Conservation (phyloP, 2,888 invertebrate species). For the Plemyria rubiginata region DNA sequence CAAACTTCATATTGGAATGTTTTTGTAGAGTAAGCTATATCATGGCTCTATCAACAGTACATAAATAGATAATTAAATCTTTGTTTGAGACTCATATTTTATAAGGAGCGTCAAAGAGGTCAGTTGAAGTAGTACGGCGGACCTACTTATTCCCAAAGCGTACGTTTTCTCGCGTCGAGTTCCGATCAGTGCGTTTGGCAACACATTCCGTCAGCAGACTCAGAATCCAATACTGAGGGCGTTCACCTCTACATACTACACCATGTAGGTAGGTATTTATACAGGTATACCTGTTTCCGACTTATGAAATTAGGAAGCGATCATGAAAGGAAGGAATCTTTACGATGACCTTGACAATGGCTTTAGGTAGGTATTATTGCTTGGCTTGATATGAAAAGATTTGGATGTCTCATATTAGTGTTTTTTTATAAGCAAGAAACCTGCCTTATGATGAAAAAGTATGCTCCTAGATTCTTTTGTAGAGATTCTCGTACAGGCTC, state of each 20-base stretch:
- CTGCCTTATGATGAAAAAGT: background rate
- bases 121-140: constrained; percentile 30
- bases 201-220: constrained; percentile 74
- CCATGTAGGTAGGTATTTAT: constrained; percentile 39
- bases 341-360: constrained; percentile 9
- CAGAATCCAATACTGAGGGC: constrained; percentile 66
- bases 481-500: background rate
- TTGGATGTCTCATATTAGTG: constrained; percentile 1
- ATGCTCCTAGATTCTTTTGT: background rate
- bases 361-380: constrained; percentile 20
- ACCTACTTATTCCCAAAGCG: constrained; percentile 63
- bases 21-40: too few species aligned
- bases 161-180: constrained; percentile 64
- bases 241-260: constrained; percentile 66
- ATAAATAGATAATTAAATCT: too few species aligned
- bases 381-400: background rate
- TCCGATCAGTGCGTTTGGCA: constrained; percentile 80
- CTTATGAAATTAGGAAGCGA: constrained; percentile 40
- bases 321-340: constrained; percentile 14
- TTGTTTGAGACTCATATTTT: background rate
- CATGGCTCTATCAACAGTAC: too few species aligned
- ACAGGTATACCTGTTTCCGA: constrained; percentile 42
- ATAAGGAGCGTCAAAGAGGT: constrained; percentile 11
- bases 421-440: constrained; percentile 7
- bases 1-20: too few species aligned